These are phyloP conservation scores for Limenitis arthemis DNA, from an alignment of 2,888 invertebrate species.

Conservation along the genomic window DNA sequence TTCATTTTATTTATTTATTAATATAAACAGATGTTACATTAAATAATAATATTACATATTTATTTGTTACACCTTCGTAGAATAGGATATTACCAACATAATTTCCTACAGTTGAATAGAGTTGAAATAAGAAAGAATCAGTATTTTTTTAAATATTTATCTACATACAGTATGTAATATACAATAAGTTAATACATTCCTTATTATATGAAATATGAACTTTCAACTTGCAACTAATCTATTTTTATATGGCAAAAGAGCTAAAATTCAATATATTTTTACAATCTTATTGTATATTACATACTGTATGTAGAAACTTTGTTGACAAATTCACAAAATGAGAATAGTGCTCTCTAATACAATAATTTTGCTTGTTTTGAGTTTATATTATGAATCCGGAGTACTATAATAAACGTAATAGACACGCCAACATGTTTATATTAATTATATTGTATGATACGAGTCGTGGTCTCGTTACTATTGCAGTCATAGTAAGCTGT, in stretches of 20 bases:
- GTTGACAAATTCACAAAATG: too few relatives aligned
- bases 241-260: too few relatives aligned
- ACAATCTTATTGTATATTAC: too few relatives aligned
- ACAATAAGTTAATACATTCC: too few relatives aligned
- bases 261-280: too few relatives aligned
- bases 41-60: not conserved
- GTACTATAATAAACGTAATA: not conserved
- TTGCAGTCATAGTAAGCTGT: conserved; percentile 8
- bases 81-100: not conserved
- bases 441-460: conserved; percentile 8
- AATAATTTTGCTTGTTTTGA: too few relatives aligned
- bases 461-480: conserved; percentile 6
- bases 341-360: too few relatives aligned
- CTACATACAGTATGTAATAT: not conserved
- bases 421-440: not conserved
- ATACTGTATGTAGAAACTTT: too few relatives aligned
- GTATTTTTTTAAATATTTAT: not conserved
- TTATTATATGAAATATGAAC: too few relatives aligned
- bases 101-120: conserved; percentile 9
- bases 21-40: too few relatives aligned
- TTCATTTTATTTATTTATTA: too few relatives aligned
- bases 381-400: not conserved
- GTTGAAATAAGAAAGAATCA: conserved; percentile 4
- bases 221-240: too few relatives aligned
- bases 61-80: not conserved